phyloP scores from a whole-genome alignment of 2,888 invertebrate genomes.

The Eristalis pertinax region DNA sequence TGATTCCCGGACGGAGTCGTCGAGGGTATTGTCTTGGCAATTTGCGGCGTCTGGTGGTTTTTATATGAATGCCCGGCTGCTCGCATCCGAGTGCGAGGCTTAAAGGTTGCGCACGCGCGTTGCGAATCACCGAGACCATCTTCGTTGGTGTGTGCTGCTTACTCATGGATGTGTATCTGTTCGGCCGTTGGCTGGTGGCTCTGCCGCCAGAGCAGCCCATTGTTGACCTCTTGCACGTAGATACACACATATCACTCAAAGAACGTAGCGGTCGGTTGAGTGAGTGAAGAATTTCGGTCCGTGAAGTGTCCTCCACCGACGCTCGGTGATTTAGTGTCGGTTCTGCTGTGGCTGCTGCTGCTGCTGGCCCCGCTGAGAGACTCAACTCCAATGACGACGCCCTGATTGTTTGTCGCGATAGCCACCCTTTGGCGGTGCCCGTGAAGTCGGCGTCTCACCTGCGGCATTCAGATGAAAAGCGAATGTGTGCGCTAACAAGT shows the following conservation, averaged over 20 bases:
- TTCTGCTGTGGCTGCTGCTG: background rate
- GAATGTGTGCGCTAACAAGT: constrained; percentile 50
- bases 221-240: constrained; percentile 53
- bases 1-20: constrained; percentile 62
- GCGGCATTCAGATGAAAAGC: constrained; percentile 52
- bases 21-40: constrained; percentile 62
- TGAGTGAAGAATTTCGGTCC: constrained; percentile 21
- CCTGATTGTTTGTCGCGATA: constrained; percentile 49
- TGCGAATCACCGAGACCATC: constrained; percentile 31
- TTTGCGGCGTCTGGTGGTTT: constrained; percentile 60
- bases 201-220: constrained; percentile 1
- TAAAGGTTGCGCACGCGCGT: constrained; percentile 63
- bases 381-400: constrained; percentile 26
- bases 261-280: constrained; percentile 12
- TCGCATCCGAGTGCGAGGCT: constrained; percentile 32
- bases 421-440: constrained; percentile 61
- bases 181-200: background rate
- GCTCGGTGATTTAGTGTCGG: background rate
- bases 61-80: constrained; percentile 56
- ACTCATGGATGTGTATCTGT: constrained; percentile 36
- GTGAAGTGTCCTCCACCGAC: constrained; percentile 20
- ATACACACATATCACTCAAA: constrained; percentile 30
- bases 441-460: constrained; percentile 19
- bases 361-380: background rate
- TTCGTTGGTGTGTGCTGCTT: background rate